Evolutionary conservation across 2,888 invertebrate species (phyloP).

Genomic region (Eristalis intricaria): DNA sequence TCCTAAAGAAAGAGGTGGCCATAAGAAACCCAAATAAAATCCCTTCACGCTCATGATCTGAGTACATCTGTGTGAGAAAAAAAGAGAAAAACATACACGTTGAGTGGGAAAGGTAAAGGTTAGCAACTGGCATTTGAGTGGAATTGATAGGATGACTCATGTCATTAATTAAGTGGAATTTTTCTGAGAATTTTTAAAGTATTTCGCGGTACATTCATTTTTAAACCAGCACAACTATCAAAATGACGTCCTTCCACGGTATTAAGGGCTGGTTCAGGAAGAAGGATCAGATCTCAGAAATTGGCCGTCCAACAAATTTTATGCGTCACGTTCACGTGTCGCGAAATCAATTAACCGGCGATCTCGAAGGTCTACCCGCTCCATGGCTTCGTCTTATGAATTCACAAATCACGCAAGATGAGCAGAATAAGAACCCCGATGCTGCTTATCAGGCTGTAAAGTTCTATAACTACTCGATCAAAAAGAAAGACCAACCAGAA

Average conservation of each 20-base stretch:
- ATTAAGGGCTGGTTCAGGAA: constrained; percentile 80
- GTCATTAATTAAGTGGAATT: constrained; percentile 41
- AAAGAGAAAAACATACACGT: constrained; percentile 47
- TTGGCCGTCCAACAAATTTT: constrained; percentile 92
- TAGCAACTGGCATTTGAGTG: constrained; percentile 22
- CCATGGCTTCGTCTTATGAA: constrained; percentile 91
- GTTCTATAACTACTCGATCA: constrained; percentile 93
- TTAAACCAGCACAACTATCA: constrained; percentile 21
- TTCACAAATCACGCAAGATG: constrained; percentile 91
- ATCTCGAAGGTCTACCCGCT: constrained; percentile 92
- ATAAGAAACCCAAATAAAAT: constrained; percentile 35
- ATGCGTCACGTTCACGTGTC: constrained; percentile 93
- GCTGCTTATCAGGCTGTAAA: constrained; percentile 95
- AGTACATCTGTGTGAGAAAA: constrained; percentile 35
- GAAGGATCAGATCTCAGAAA: constrained; percentile 82
- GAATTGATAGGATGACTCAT: constrained; percentile 58
- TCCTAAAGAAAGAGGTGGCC: constrained; percentile 7
- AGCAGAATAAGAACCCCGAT: constrained; percentile 94
- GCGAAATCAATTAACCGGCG: constrained; percentile 90
- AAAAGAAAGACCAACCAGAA: constrained; percentile 88
- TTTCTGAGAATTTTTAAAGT: constrained; percentile 49
- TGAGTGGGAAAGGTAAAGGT: constrained; percentile 57
- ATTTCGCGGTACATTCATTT: constrained; percentile 22
- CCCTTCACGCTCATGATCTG: constrained; percentile 12
- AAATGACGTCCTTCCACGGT: constrained; percentile 78